Evolutionary conservation across 2,797 vertebrate species (phyloP).

Genomic region (Meriones psammophilus): DNA sequence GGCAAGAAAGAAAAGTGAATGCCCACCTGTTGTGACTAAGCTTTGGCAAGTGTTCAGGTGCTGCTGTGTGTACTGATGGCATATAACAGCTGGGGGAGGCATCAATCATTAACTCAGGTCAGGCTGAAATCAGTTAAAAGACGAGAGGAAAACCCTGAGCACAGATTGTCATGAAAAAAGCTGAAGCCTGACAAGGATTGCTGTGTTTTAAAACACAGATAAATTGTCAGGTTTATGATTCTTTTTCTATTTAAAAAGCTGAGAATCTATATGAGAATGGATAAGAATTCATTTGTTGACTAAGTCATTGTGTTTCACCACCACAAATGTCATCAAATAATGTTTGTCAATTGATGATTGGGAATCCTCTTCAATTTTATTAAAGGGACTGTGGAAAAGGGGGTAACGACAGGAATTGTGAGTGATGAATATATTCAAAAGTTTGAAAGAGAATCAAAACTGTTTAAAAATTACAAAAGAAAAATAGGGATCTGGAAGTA

Average conservation of each 20-base stretch:
- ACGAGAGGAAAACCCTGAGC: background rate
- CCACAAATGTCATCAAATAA: too few species aligned
- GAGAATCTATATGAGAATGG: too few species aligned
- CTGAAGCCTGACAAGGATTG: background rate
- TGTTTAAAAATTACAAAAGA: background rate
- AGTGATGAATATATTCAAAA: background rate
- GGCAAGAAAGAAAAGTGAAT: background rate
- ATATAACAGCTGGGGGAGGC: constrained; percentile 42
- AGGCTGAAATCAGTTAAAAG: constrained; percentile 12
- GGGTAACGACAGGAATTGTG: background rate
- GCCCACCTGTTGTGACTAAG: background rate
- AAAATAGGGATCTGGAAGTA: background rate
- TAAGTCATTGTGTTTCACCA: too few species aligned
- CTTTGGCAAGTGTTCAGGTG: background rate
- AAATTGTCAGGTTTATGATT: too few species aligned
- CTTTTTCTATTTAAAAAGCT: too few species aligned
- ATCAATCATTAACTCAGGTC: constrained; percentile 58
- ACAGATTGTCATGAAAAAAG: background rate
- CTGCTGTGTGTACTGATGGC: background rate
- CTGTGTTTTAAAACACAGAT: constrained; percentile 31
- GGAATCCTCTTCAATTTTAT: too few species aligned
- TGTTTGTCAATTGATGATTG: too few species aligned
- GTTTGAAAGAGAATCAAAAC: background rate
- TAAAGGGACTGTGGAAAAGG: background rate
- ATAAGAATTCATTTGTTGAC: too few species aligned